Evolutionary conservation across 2,888 invertebrate genomes (phyloP), one percentile per base, ranked within the genome.

Genomic region (Caenorhabditis sp.): DNA sequence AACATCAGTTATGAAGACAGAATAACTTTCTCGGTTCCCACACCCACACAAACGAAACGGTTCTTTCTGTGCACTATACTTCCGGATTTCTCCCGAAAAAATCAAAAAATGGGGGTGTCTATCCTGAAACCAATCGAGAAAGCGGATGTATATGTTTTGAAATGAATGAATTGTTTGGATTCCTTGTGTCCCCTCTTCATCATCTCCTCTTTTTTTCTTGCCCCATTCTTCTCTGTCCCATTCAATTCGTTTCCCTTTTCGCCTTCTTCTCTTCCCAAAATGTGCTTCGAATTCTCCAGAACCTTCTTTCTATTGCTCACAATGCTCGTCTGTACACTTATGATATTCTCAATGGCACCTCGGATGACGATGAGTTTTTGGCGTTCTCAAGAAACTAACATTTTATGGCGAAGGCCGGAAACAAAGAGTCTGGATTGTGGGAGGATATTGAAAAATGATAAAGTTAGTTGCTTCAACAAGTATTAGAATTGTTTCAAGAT

Each of bases 271-370:
- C 24, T 41, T 26, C 61, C 44, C 35, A 68, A 68, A 68, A 68
- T 68, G 68, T 38, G 44, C 59, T 61, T 38, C n/a, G 35, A 64
- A 75, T 75, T 22, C 54, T 41, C 66, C 47, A 75, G 47, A 68
- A 24, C 66, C 66, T 54, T 63, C 63, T 64, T 54, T 56, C 47
- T 58, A 31, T 35, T 59, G 22, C 69, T 77, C 5, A 51, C 66
- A 58, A 49, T 61, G 35, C 59, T 72, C 1, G 31, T 49, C 26
- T 70, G 68, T 54, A 54, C 64, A 35, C 41, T 69, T 38, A 22
- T 69, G 31, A 79, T 79, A 51, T 79, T 64, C 64, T 70, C 79
- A 35, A 79, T 70, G 70, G 26, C 70, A 16, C 70, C 79, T 35
- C 59, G 63, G 44, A 69, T 69, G 16, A n/a, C 56, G 31, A 44